These are phyloP conservation scores for Pelobates cultripes DNA, from an alignment of 2,797 vertebrate species.

Conservation along the genomic window DNA sequence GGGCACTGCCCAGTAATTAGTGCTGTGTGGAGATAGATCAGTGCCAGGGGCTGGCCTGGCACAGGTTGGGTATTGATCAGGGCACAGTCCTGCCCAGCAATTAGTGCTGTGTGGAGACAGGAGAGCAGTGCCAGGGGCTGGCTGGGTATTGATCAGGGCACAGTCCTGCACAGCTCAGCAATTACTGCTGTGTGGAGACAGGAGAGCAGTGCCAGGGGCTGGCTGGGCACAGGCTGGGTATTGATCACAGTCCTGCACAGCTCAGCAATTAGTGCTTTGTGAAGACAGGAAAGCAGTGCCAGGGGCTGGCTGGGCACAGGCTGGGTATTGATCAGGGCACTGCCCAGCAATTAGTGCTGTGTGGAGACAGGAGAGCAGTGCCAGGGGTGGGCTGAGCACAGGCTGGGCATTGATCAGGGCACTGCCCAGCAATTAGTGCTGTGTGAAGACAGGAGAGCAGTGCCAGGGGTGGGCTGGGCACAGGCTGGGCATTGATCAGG, in stretches of 20 bases:
- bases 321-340: constrained; percentile 66
- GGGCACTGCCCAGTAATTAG: constrained; percentile 86
- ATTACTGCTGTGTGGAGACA: constrained; percentile 79
- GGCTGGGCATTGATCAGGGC: constrained; percentile 68
- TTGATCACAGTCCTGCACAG: constrained; percentile 65
- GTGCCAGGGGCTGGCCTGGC: constrained; percentile 73
- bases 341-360: constrained; percentile 87
- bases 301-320: constrained; percentile 71
- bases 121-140: constrained; percentile 72
- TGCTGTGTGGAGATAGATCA: constrained; percentile 64
- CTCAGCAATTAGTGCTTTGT: constrained; percentile 86
- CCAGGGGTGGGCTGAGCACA: constrained; percentile 71
- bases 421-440: constrained; percentile 86
- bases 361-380: constrained; percentile 64
- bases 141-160: constrained; percentile 67
- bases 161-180: constrained; percentile 80
- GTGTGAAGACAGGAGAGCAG: constrained; percentile 63
- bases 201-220: constrained; percentile 72
- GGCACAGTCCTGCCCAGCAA: constrained; percentile 80
- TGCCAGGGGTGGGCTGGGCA: constrained; percentile 72
- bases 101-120: constrained; percentile 77
- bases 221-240: constrained; percentile 68
- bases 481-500: constrained; percentile 67
- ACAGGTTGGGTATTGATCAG: constrained; percentile 66
- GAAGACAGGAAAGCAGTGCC: constrained; percentile 67